phyloP scores from a whole-genome alignment of 2,113 vertebrate genomes.

The Anhinga rufa region DNA sequence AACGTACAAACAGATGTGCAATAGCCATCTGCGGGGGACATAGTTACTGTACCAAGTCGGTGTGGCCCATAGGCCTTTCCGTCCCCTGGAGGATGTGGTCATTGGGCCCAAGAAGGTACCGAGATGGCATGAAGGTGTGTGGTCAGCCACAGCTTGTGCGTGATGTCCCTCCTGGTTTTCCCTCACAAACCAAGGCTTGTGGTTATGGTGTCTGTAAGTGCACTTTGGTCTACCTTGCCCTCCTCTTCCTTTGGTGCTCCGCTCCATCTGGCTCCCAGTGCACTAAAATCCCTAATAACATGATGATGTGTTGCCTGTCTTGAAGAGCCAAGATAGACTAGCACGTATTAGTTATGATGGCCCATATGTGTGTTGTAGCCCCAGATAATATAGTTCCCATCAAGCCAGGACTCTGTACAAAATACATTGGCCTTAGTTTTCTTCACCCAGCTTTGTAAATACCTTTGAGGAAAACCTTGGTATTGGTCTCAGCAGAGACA shows the following conservation, averaged over 20 bases:
- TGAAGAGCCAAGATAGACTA: not conserved
- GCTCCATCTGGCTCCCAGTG: not conserved
- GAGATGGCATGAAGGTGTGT: not conserved
- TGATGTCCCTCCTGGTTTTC: not conserved
- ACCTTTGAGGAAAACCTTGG: not conserved
- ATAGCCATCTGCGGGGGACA: not conserved
- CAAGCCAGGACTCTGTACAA: not conserved
- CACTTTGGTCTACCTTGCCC: not conserved
- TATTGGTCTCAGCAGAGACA: not conserved
- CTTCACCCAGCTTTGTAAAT: not conserved
- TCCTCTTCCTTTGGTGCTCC: not conserved
- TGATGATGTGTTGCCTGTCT: fast-evolving
- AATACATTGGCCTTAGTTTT: not conserved
- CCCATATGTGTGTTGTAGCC: not conserved
- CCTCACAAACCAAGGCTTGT: not conserved
- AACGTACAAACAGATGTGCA: not conserved
- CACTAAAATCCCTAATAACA: not conserved
- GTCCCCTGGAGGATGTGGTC: not conserved
- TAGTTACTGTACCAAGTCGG: not conserved
- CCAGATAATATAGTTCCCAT: not conserved
- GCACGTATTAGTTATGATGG: not conserved
- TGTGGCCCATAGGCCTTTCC: not conserved
- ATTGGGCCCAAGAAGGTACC: not conserved
- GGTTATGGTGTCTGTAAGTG: not conserved
- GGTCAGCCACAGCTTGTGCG: not conserved